Conservation (phyloP, 2,888 invertebrate species). For the Hydrotaea cyrtoneurina region DNA sequence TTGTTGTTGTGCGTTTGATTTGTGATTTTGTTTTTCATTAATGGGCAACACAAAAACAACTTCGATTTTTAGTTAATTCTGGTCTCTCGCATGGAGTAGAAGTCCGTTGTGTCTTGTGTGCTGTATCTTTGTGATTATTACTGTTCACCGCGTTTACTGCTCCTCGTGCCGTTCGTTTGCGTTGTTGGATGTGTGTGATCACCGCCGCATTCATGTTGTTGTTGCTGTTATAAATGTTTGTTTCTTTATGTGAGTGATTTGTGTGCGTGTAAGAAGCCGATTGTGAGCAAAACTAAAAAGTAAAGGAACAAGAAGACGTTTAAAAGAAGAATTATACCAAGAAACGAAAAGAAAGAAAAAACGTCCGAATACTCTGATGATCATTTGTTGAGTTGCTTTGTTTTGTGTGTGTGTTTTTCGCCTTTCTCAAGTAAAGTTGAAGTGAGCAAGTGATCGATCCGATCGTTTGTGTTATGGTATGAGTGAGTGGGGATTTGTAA, state of each 20-base stretch:
- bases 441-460: background rate
- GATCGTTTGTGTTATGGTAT: background rate
- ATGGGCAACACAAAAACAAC: slow-evolving; percentile 61
- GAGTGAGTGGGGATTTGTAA: slow-evolving; percentile 4
- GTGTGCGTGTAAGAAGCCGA: background rate
- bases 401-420: background rate
- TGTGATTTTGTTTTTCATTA: slow-evolving; percentile 55
- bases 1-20: slow-evolving; percentile 36
- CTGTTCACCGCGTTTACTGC: background rate
- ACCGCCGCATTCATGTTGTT: background rate
- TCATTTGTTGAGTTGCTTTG: background rate
- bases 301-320: background rate
- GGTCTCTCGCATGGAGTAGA: slow-evolving; percentile 66
- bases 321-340: background rate
- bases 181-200: background rate
- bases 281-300: too few relatives aligned
- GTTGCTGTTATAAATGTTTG: background rate
- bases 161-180: background rate
- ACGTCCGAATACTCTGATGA: background rate
- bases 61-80: slow-evolving; percentile 69
- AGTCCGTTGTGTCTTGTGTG: slow-evolving; percentile 44
- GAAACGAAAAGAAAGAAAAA: background rate
- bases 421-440: slow-evolving; percentile 5
- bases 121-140: slow-evolving; percentile 43
- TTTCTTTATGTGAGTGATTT: slow-evolving; percentile 5